A percentile compares a stretch with the other conserved stretches of the same genome.
phyloP scores from a whole-genome alignment of 2,797 vertebrate species.

The Muraenolepis orangiensis region DNA sequence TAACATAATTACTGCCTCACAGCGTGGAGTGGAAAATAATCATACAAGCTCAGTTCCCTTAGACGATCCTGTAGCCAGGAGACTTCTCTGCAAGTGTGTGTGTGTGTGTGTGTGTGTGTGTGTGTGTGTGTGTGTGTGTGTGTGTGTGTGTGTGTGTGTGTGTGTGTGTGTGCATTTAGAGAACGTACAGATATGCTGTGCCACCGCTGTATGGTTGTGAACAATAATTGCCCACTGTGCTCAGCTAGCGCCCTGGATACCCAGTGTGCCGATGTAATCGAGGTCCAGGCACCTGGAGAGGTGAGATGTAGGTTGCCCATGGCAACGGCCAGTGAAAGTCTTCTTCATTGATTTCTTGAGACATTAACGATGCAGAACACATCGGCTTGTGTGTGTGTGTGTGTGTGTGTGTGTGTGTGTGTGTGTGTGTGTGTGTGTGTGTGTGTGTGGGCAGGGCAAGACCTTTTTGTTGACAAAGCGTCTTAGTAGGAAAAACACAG shows the following conservation, averaged over 20 bases:
- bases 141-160: neutral
- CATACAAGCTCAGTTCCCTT: neutral
- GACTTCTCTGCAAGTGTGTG: neutral
- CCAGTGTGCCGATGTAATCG: neutral
- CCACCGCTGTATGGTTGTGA: too few species aligned
- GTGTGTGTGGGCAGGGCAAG: neutral
- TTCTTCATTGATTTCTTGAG: constrained; percentile 43
- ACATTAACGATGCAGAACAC: constrained; percentile 39
- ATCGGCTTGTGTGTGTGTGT: neutral
- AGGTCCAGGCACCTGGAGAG: constrained; percentile 35
- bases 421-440: neutral
- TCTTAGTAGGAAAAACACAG: neutral
- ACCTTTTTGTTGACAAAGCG: neutral
- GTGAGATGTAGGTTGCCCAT: constrained; percentile 37
- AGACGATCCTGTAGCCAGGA: neutral
- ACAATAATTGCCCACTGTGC: neutral
- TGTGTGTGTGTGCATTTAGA: neutral
- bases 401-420: too few species aligned
- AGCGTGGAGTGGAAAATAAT: neutral
- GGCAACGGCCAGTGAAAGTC: constrained; percentile 24
- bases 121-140: neutral
- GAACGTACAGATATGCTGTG: too few species aligned
- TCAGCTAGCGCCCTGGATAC: neutral
- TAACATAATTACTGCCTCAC: neutral
- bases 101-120: neutral